phyloP scores from a whole-genome alignment of 2,113 vertebrate species.

The Fregata magnificens region DNA sequence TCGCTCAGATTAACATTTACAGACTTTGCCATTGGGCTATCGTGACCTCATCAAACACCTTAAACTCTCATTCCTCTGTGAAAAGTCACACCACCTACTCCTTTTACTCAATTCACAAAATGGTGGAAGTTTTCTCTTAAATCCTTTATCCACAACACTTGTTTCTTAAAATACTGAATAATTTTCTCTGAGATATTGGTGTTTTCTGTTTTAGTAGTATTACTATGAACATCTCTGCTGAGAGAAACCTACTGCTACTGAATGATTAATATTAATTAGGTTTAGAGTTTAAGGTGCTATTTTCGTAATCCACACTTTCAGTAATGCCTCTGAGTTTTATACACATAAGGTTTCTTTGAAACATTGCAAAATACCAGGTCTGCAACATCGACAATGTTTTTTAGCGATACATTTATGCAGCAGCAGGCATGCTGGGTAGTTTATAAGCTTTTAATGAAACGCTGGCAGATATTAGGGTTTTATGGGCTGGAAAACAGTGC shows the following conservation, averaged over 20 bases:
- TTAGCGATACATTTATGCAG: constrained; percentile 46
- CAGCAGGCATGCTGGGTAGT: constrained; percentile 31
- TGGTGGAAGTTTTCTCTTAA: background rate
- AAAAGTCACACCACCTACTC: background rate
- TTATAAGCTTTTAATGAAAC: constrained; percentile 70
- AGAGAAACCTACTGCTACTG: background rate
- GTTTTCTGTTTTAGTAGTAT: background rate
- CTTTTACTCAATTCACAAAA: background rate
- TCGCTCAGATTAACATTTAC: background rate
- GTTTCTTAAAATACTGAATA: background rate
- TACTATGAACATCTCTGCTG: background rate
- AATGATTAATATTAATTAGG: constrained; percentile 19
- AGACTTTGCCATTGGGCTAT: background rate
- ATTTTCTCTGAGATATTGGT: background rate
- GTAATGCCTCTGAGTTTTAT: constrained; percentile 30
- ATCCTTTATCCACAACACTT: background rate
- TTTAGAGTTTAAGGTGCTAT: constrained; percentile 25
- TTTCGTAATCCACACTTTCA: background rate
- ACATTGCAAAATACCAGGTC: constrained; percentile 16
- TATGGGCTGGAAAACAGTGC: constrained; percentile 78
- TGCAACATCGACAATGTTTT: background rate
- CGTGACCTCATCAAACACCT: background rate
- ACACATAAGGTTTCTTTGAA: constrained; percentile 37
- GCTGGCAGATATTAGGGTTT: constrained; percentile 65
- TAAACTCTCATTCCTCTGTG: background rate